Evolutionary conservation across 2,113 vertebrate genomes (phyloP), one percentile per base, ranked within the genome.

Genomic region (Megalops atlanticus): DNA sequence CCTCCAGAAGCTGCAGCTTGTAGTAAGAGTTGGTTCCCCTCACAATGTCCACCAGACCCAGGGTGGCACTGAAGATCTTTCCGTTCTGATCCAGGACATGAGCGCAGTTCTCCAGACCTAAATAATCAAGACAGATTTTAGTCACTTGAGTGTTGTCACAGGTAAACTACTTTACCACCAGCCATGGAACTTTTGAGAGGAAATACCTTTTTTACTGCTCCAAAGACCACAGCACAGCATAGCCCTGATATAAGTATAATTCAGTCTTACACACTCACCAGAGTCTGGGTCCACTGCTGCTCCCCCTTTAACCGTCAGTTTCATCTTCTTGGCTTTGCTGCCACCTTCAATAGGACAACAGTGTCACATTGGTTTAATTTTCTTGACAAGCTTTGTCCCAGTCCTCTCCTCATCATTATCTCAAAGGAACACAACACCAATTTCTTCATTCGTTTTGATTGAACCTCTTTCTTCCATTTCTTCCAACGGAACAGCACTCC

Each of bases 21-120:
- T 99, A 99, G 81, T 99, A 99, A 1, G 98, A 99, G 92, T 99
- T 99, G 36, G 96, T 99, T 78, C 98, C 97, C 85, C 96, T 95
- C 33, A 95, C 93, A 2, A 99, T 98, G 91, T 99, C 97, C 81
- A 99, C 98, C 2, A 99, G 93, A 41, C 98, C 97, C 0, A 99
- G 90, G 0, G 98, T 99, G 16, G 98, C 98, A 6, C 97, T 99
- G 91, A 96, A 98, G 89, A 98, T 99, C 88, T 97, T 97, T 6
- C 97, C 96, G 0, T 91, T 92, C 89, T 97, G 97, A 90, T 99
- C 98, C 90, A 99, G 91, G 33, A 99, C 98, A 0, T 99, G 98
- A 4, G 96, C 97, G 35, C 95, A 96, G 88, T 97, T 95, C 86
- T 99, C 97, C 82, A 99, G 92, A 85, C 97, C 97, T 99, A 84